Conservation (phyloP, 2,888 invertebrate genomes). For the Griposia aprilina region DNA sequence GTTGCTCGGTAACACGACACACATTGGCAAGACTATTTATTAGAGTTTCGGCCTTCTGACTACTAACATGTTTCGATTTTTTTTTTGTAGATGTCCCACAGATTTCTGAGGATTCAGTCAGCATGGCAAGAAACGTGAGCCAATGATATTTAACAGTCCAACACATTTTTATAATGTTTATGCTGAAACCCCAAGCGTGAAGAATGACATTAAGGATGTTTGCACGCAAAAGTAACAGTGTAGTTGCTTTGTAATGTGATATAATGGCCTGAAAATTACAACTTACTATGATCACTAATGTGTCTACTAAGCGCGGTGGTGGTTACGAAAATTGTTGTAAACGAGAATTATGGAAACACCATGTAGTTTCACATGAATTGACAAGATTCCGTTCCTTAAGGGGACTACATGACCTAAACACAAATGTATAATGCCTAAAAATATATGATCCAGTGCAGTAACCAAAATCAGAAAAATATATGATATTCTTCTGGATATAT, state of each 20-base stretch:
- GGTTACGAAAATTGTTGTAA: neutral
- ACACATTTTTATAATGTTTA: constrained; percentile 19
- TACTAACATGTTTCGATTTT: too few relatives aligned
- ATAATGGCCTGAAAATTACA: constrained; percentile 37
- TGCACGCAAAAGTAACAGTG: neutral
- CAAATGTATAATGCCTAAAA: too few relatives aligned
- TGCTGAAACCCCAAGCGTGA: constrained; percentile 27
- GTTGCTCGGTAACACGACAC: too few relatives aligned
- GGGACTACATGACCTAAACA: too few relatives aligned
- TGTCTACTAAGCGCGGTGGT: too few relatives aligned
- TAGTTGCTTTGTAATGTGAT: constrained; percentile 12
- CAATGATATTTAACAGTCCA: constrained; percentile 6
- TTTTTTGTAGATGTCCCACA: too few relatives aligned
- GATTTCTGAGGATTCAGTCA: neutral
- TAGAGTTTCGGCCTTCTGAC: too few relatives aligned
- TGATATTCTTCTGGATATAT: too few relatives aligned
- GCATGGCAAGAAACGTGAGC: constrained; percentile 8
- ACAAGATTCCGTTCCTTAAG: neutral
- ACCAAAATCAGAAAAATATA: too few relatives aligned
- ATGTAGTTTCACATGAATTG: too few relatives aligned
- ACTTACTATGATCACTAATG: constrained; percentile 3
- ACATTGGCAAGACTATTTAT: too few relatives aligned
- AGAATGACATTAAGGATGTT: constrained; percentile 11
- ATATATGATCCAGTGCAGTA: too few relatives aligned
- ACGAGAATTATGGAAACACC: neutral